These are phyloP conservation scores for Verasper variegatus DNA, from an alignment of 2,113 vertebrate genomes.

Conservation along the genomic window DNA sequence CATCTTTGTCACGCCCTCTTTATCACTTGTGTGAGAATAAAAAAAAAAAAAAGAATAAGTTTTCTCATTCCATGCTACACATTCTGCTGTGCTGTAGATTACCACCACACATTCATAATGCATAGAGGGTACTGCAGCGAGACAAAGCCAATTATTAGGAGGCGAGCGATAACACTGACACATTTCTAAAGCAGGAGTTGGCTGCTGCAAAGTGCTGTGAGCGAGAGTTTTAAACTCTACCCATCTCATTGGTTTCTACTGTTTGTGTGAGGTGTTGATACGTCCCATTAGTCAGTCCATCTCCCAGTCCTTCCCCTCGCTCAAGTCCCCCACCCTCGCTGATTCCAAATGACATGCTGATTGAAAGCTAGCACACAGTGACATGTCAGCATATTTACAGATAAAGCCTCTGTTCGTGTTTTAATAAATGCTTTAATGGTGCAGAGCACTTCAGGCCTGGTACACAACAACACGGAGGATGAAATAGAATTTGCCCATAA, in stretches of 20 bases:
- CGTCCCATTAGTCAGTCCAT: slow-evolving; percentile 70
- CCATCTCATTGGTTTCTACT: slow-evolving; percentile 43
- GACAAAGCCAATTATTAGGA: slow-evolving; percentile 71
- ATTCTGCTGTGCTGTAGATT: slow-evolving; percentile 54
- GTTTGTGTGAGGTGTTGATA: slow-evolving; percentile 56
- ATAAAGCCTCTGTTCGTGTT: slow-evolving; percentile 18
- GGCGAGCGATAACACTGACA: slow-evolving; percentile 67
- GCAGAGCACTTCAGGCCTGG: neutral
- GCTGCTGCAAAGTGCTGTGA: slow-evolving; percentile 52
- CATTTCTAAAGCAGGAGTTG: slow-evolving; percentile 45
- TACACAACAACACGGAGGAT: slow-evolving; percentile 6
- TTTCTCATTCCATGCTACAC: slow-evolving; percentile 50
- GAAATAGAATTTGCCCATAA: neutral
- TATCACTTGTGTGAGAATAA: neutral
- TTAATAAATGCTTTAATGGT: slow-evolving; percentile 51
- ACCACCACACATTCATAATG: slow-evolving; percentile 49
- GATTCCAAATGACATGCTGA: slow-evolving; percentile 56
- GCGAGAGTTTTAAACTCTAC: slow-evolving; percentile 49
- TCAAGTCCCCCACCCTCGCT: neutral
- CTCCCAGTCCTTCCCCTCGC: neutral
- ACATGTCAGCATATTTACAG: slow-evolving; percentile 72
- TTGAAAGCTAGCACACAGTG: slow-evolving; percentile 47
- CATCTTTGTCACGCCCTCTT: slow-evolving; percentile 4
- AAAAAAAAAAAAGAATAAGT: neutral
- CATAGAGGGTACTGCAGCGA: slow-evolving; percentile 44